Percentiles rank a stretch among this genome's conserved stretches.
Conservation (phyloP, 2,113 vertebrate genomes). For the Proteles cristata region DNA sequence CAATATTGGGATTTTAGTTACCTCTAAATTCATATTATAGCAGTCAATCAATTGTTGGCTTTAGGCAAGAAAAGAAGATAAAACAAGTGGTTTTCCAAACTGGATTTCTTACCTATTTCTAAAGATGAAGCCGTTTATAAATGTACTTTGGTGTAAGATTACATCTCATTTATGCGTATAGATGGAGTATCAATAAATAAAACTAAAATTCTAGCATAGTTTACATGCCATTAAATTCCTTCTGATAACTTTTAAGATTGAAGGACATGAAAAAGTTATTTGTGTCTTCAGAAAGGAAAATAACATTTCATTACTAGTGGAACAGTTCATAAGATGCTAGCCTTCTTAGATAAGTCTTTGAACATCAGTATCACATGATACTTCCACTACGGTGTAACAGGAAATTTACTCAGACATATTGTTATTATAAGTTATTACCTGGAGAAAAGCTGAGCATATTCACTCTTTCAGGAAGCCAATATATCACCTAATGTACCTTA, state of each 20-base stretch:
- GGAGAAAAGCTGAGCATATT: neutral
- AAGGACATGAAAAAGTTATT: constrained; percentile 52
- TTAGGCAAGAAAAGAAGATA: constrained; percentile 63
- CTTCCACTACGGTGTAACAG: neutral
- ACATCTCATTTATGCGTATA: constrained; percentile 54
- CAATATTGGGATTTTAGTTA: constrained; percentile 44
- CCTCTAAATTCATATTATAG: constrained; percentile 70
- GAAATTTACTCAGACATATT: constrained; percentile 16
- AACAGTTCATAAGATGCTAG: constrained; percentile 43
- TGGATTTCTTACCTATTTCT: constrained; percentile 18
- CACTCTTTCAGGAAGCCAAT: neutral
- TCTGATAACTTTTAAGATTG: neutral
- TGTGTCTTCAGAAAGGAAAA: constrained; percentile 15
- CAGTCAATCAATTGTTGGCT: constrained; percentile 63
- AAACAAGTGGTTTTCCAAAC: constrained; percentile 71
- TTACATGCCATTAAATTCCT: constrained; percentile 44
- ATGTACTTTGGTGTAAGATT: constrained; percentile 37
- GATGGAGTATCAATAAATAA: constrained; percentile 57
- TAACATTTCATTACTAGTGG: constrained; percentile 38
- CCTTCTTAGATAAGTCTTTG: neutral
- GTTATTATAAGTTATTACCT: constrained; percentile 53
- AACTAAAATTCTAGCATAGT: constrained; percentile 24
- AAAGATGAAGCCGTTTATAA: constrained; percentile 30
- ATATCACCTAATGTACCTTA: neutral
- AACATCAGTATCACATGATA: constrained; percentile 36